Percentiles rank a stretch among this genome's conserved stretches.
phyloP scores from a whole-genome alignment of 2,888 invertebrate genomes.

The Drosophila atripex region DNA sequence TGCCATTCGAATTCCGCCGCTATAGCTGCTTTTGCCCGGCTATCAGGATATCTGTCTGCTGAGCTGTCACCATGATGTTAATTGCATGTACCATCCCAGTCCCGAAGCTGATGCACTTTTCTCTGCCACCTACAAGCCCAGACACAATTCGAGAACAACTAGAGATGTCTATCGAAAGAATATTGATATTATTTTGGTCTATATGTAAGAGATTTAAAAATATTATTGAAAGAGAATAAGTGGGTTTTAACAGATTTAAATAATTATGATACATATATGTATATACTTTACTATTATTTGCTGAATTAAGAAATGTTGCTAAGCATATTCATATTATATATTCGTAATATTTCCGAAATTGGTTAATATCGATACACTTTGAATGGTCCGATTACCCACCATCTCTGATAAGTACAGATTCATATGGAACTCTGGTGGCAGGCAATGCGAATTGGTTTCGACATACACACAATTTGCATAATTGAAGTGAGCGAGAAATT shows the following conservation, averaged over 20 bases:
- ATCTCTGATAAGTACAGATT: background rate
- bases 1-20: slow-evolving; percentile 24
- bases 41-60: slow-evolving; percentile 38
- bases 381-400: background rate
- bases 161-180: background rate
- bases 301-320: background rate
- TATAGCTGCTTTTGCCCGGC: slow-evolving; percentile 17
- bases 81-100: slow-evolving; percentile 68
- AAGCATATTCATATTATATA: background rate
- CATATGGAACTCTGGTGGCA: slow-evolving; percentile 42
- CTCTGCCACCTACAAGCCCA: slow-evolving; percentile 38
- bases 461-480: slow-evolving; percentile 74
- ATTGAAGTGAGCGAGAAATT: slow-evolving; percentile 76
- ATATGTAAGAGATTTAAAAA: background rate
- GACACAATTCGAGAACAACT: background rate
- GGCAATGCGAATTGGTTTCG: slow-evolving; percentile 70
- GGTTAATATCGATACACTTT: background rate
- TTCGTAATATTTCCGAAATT: background rate
- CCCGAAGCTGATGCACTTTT: slow-evolving; percentile 55
- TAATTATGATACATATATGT: background rate
- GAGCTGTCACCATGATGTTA: slow-evolving; percentile 54
- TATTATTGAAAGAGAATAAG: background rate
- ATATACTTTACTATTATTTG: background rate
- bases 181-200: background rate
- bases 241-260: background rate